These are phyloP conservation scores for Drosophila insularis DNA, from an alignment of 1,140 invertebrate genomes.

Conservation along the genomic window DNA sequence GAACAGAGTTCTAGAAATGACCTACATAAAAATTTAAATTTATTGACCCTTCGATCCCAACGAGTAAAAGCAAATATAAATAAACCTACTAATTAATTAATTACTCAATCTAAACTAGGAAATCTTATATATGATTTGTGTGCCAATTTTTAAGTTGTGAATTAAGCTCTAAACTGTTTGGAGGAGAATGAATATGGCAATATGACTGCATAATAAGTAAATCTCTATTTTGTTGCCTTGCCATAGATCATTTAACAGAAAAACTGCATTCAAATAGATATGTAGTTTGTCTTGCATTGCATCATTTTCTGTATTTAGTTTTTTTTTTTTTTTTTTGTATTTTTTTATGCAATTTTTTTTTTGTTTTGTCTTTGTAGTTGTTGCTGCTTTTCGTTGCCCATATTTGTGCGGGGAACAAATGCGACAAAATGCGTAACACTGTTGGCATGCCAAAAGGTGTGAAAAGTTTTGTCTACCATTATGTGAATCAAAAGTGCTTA, in stretches of 20 bases:
- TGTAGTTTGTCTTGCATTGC: conserved; percentile 47
- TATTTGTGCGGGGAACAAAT: conserved; percentile 24
- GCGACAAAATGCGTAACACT: conserved; percentile 48
- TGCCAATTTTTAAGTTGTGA: no score
- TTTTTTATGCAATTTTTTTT: no score
- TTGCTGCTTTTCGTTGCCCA: not conserved
- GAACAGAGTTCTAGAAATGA: no score
- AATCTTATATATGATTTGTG: no score
- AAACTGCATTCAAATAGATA: conserved; percentile 47
- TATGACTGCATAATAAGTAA: not conserved
- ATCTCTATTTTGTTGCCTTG: not conserved
- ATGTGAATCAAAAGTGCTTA: conserved; percentile 27
- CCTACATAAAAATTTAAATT: no score
- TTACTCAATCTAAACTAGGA: no score
- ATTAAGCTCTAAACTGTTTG: no score
- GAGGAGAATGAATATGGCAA: not conserved
- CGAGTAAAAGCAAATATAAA: no score
- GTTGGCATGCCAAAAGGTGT: conserved; percentile 49
- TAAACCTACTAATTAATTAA: no score
- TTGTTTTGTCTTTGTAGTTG: no score
- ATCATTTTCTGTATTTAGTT: conserved; percentile 45
- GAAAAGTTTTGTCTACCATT: conserved; percentile 40
- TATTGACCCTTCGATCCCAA: no score
- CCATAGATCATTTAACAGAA: conserved; percentile 40
- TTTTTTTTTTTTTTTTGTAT: conserved; percentile 15